These are phyloP conservation scores for Drosophila rubida DNA, from an alignment of 2,888 invertebrate genomes.

Conservation along the genomic window DNA sequence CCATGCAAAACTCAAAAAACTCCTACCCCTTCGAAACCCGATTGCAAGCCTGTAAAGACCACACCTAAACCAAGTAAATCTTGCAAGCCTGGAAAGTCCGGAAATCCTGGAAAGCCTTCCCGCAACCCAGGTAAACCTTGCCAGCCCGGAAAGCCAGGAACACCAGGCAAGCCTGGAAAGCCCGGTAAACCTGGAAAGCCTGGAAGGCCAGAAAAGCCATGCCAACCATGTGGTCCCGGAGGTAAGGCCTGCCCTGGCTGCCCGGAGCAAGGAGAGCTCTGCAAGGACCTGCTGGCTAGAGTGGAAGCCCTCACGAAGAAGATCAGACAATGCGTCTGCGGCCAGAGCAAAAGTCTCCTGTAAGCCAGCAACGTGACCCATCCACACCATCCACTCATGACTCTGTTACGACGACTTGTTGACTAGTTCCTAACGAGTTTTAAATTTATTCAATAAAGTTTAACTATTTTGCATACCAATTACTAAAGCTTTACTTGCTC, in stretches of 20 bases:
- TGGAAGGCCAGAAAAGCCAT: background rate
- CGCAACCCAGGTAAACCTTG: too few species aligned
- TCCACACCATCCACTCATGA: background rate
- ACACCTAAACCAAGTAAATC: too few species aligned
- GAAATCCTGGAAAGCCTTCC: too few species aligned
- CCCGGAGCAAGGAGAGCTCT: conserved; percentile 1
- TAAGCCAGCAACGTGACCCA: background rate
- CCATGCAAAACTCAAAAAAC: too few species aligned
- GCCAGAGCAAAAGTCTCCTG: background rate
- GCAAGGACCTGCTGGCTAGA: background rate
- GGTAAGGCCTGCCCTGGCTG: conserved; percentile 3
- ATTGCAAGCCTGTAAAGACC: too few species aligned
- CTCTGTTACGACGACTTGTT: too few species aligned
- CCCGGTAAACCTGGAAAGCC: background rate
- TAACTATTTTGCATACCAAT: conserved; percentile 1
- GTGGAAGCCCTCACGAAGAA: background rate
- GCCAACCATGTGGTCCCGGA: conserved; percentile 8
- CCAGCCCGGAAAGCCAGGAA: too few species aligned
- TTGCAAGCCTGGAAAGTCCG: too few species aligned
- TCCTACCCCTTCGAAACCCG: too few species aligned
- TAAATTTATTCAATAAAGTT: background rate
- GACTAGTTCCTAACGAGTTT: background rate
- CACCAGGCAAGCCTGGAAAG: too few species aligned
- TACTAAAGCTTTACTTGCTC: background rate
- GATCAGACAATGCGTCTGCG: conserved; percentile 6